Conservation (phyloP, 2,113 vertebrate species). For the Chitala chitala region DNA sequence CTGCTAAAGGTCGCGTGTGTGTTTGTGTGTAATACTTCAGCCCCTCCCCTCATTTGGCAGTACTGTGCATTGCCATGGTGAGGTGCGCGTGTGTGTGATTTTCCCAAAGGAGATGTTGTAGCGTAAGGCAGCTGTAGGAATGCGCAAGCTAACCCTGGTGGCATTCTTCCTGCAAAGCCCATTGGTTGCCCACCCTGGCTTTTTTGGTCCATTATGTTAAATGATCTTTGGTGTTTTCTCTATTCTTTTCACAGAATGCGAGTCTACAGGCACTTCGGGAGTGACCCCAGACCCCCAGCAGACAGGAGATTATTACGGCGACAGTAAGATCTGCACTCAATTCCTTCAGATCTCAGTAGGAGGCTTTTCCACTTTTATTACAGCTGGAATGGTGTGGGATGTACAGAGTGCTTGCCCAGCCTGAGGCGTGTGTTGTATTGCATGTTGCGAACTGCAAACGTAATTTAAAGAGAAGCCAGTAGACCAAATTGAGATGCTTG, state of each 20-base stretch:
- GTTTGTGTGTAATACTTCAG: neutral
- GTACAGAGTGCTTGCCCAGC: neutral
- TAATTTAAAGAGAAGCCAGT: neutral
- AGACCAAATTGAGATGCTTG: neutral
- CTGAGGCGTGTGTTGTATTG: no score
- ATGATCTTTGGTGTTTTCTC: neutral
- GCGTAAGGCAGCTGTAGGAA: neutral
- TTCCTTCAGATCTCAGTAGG: neutral
- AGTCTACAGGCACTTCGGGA: slow-evolving; percentile 69
- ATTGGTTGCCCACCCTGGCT: neutral
- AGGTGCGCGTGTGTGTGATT: neutral
- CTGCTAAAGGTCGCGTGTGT: neutral
- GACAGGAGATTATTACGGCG: slow-evolving; percentile 89
- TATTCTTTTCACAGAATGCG: slow-evolving; percentile 69
- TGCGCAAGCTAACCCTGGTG: slow-evolving; percentile 7
- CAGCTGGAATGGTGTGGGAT: neutral
- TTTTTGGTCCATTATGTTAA: neutral
- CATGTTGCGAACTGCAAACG: neutral
- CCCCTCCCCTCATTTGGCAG: neutral
- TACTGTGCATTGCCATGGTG: neutral
- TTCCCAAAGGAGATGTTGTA: neutral
- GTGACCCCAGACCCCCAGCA: slow-evolving; percentile 72
- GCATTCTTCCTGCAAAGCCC: neutral
- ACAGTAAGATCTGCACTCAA: slow-evolving; percentile 73
- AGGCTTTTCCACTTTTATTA: neutral